Conservation (phyloP, 2,113 vertebrate genomes). For the Hydropotes inermis region DNA sequence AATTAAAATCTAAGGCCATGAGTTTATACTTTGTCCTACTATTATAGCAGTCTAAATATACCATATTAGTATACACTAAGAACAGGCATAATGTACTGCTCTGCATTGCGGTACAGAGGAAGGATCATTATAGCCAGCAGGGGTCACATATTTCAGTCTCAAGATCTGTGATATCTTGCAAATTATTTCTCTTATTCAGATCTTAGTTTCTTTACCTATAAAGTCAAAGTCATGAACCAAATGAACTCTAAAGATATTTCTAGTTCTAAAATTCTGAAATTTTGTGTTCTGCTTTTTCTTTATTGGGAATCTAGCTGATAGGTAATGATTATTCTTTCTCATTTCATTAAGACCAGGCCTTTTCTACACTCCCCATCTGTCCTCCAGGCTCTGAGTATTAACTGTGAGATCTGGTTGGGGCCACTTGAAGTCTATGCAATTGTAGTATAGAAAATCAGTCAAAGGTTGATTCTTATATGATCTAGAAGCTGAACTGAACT, state of each 20-base stretch:
- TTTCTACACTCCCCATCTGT: background rate
- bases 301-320: background rate
- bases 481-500: background rate
- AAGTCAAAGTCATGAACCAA: background rate
- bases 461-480: background rate
- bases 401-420: background rate
- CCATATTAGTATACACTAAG: background rate
- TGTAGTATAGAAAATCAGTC: background rate
- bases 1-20: conserved; percentile 30
- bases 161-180: background rate
- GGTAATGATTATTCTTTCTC: background rate
- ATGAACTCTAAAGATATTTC: background rate
- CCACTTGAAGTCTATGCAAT: background rate
- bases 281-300: background rate
- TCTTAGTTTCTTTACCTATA: conserved; percentile 30
- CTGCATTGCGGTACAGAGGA: background rate
- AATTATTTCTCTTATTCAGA: background rate
- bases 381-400: background rate
- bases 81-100: background rate
- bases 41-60: background rate
- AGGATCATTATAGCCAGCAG: background rate
- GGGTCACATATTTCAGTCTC: background rate
- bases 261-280: background rate
- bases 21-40: background rate
- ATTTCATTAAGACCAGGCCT: background rate